Conservation (phyloP, 2,888 invertebrate genomes). For the Dione vanillae region DNA sequence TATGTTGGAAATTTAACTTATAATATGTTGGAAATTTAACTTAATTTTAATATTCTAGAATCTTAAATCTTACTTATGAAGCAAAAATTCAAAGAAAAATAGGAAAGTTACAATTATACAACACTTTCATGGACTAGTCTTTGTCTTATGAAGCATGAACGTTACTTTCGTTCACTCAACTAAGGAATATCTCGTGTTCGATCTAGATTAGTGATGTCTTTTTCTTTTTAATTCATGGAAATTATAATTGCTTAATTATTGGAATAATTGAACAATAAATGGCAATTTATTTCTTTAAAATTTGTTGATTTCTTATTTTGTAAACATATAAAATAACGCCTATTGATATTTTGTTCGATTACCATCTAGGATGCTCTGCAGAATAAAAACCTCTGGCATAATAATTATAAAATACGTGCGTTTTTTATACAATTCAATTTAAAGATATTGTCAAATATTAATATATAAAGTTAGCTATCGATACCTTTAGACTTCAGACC, state of each 20-base stretch:
- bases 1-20: no score
- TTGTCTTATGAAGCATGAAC: conserved; percentile 28
- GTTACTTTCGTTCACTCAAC: conserved; percentile 18
- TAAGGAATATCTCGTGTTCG: conserved; percentile 14
- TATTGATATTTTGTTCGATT: background rate
- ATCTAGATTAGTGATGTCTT: background rate
- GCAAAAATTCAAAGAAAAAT: conserved; percentile 9
- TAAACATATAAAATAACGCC: background rate
- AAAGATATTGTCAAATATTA: background rate
- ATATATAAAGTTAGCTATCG: background rate
- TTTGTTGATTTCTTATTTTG: background rate
- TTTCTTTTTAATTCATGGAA: conserved; percentile 6
- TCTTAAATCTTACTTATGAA: background rate
- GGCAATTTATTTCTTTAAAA: background rate
- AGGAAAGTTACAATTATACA: conserved; percentile 21
- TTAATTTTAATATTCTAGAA: background rate
- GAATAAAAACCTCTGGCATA: background rate
- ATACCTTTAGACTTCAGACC: background rate
- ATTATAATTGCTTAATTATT: background rate
- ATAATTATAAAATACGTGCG: background rate
- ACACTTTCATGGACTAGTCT: conserved; percentile 23
- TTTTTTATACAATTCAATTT: background rate
- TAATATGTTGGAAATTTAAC: no score
- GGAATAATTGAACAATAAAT: background rate
- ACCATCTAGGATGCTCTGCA: background rate